Percentiles rank a stretch among this genome's conserved stretches.
Conservation (phyloP, 2,797 vertebrate genomes). For the Australoheros facetus region DNA sequence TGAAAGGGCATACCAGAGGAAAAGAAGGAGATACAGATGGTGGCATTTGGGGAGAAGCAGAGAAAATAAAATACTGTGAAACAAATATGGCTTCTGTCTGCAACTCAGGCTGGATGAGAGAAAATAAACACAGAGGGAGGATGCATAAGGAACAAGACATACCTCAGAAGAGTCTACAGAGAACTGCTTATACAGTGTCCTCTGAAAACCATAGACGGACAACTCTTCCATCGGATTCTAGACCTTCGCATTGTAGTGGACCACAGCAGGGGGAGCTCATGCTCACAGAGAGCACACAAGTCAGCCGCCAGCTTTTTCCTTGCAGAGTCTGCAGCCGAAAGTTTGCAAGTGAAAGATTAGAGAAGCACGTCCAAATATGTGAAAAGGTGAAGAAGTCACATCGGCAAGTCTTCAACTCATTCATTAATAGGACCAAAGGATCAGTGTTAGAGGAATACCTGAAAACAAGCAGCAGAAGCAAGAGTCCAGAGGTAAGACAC, state of each 20-base stretch:
- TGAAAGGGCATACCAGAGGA: constrained; percentile 13
- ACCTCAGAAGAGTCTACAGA: constrained; percentile 15
- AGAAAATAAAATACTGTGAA: constrained; percentile 21
- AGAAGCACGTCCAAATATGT: constrained; percentile 84
- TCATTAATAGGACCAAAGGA: constrained; percentile 81
- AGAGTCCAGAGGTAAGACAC: constrained; percentile 64
- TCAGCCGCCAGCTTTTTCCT: constrained; percentile 49
- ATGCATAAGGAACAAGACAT: neutral
- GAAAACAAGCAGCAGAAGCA: constrained; percentile 66
- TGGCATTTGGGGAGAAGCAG: constrained; percentile 6
- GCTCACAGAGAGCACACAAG: neutral
- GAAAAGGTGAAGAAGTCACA: constrained; percentile 73
- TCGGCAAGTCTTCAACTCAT: constrained; percentile 85
- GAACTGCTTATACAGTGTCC: neutral
- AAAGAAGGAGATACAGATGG: neutral
- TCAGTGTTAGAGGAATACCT: constrained; percentile 81
- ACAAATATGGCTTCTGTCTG: neutral
- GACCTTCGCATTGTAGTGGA: neutral
- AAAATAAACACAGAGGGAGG: constrained; percentile 15
- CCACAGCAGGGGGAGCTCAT: constrained; percentile 19
- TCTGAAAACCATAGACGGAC: constrained; percentile 6
- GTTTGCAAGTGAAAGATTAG: constrained; percentile 79
- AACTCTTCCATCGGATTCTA: neutral
- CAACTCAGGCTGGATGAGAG: constrained; percentile 3
- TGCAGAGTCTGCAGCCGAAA: constrained; percentile 84